phyloP scores from a whole-genome alignment of 2,113 vertebrate species.

The Thomomys bottae region DNA sequence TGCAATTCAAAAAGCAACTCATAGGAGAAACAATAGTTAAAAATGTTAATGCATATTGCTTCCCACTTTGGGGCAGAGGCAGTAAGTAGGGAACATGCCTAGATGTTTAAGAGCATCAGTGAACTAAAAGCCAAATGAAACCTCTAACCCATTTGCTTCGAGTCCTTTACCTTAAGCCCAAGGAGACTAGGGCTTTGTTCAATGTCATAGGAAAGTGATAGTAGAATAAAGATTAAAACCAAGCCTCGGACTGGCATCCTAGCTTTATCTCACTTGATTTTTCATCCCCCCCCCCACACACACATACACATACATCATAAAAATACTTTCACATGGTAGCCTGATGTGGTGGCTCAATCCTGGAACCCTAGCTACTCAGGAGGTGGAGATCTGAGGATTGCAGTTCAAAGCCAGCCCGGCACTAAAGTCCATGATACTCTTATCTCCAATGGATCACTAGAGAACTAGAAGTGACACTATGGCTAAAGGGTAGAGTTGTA shows the following conservation, averaged over 20 bases:
- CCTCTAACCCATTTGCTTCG: background rate
- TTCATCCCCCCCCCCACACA: too few species aligned
- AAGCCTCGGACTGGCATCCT: background rate
- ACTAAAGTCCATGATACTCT: too few species aligned
- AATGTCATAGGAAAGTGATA: background rate
- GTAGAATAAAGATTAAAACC: background rate
- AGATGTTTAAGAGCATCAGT: background rate
- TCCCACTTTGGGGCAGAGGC: background rate
- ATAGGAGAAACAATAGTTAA: background rate
- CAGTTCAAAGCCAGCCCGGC: too few species aligned
- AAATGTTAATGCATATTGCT: background rate
- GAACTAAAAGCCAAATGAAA: background rate
- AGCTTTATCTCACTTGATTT: background rate
- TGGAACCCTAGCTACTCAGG: too few species aligned
- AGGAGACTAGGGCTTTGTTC: background rate
- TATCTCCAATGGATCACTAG: too few species aligned
- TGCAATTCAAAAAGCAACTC: background rate
- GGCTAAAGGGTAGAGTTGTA: too few species aligned
- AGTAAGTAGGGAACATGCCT: background rate
- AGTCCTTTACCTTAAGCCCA: background rate
- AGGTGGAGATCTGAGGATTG: too few species aligned
- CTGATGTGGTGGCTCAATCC: too few species aligned
- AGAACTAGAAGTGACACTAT: too few species aligned
- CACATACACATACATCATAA: too few species aligned
- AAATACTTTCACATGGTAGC: background rate